These are phyloP conservation scores for Coenonympha glycerion DNA, from an alignment of 2,888 invertebrate genomes.

Conservation along the genomic window DNA sequence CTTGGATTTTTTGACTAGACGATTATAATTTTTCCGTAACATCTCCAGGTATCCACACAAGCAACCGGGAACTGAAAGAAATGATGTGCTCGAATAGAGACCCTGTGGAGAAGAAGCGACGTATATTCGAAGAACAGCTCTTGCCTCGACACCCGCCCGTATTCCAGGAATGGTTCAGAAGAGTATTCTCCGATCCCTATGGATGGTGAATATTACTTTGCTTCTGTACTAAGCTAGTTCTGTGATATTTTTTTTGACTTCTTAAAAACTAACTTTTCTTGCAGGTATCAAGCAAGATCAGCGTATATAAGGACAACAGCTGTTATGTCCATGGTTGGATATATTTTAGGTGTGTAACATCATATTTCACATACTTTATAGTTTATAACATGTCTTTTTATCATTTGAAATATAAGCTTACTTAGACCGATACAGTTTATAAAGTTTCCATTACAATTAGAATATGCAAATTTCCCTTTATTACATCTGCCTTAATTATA, in stretches of 20 bases:
- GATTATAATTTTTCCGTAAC: no score
- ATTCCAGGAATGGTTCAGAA: constrained; percentile 93
- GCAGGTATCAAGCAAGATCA: constrained; percentile 91
- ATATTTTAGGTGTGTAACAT: constrained; percentile 79
- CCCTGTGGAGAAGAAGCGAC: constrained; percentile 79
- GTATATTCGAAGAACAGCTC: constrained; percentile 79
- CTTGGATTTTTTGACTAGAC: no score
- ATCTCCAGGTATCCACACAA: constrained; percentile 68
- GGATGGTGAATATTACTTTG: constrained; percentile 78
- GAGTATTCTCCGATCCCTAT: constrained; percentile 91
- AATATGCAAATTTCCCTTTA: no score
- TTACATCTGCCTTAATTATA: no score
- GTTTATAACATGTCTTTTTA: no score
- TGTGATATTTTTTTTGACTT: no score
- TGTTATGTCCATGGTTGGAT: constrained; percentile 98
- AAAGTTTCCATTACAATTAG: no score
- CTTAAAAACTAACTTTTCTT: neutral
- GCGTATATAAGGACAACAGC: constrained; percentile 95
- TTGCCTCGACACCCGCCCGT: constrained; percentile 87
- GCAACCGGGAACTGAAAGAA: constrained; percentile 77
- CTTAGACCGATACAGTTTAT: no score
- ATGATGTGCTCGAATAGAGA: constrained; percentile 78
- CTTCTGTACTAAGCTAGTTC: neutral
- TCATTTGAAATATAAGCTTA: no score
- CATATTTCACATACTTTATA: no score